phyloP scores from a whole-genome alignment of 2,888 invertebrate species.

The Dendrolimus houi region DNA sequence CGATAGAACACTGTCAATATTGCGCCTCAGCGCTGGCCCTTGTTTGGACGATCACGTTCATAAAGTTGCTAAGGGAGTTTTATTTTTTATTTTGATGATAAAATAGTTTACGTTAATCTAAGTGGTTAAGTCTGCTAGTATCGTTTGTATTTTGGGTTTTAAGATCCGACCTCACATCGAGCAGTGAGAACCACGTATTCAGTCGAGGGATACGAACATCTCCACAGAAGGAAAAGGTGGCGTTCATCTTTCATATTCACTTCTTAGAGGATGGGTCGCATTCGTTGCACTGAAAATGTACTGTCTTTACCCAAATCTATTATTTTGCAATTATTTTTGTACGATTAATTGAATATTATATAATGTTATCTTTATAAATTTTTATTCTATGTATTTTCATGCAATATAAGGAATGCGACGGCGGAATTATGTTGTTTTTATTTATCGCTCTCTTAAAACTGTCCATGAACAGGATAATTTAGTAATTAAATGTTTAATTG shows the following conservation, averaged over 20 bases:
- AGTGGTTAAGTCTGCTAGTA: constrained; percentile 29
- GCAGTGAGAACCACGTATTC: constrained; percentile 40
- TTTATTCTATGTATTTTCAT: constrained; percentile 47
- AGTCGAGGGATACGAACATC: constrained; percentile 40
- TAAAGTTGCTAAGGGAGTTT: constrained; percentile 39
- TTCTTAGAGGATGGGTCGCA: constrained; percentile 68
- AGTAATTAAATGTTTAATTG: too few species aligned
- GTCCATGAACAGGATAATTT: too few species aligned
- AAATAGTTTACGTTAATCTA: constrained; percentile 33
- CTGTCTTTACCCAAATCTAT: constrained; percentile 3
- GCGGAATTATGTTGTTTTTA: constrained; percentile 54
- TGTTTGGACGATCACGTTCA: constrained; percentile 20
- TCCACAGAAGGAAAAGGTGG: constrained; percentile 49
- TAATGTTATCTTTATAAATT: constrained; percentile 7
- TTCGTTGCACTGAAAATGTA: constrained; percentile 62
- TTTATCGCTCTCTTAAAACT: constrained; percentile 15
- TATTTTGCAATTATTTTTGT: background rate
- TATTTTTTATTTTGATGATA: constrained; percentile 42
- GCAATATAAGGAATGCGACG: constrained; percentile 72
- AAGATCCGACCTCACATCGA: constrained; percentile 36
- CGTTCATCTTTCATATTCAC: constrained; percentile 47
- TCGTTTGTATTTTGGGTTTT: constrained; percentile 40
- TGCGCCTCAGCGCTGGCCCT: constrained; percentile 32
- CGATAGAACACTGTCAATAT: constrained; percentile 42
- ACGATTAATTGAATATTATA: constrained; percentile 9